Percentiles rank a stretch among this genome's conserved stretches.
phyloP scores from a whole-genome alignment of 2,888 invertebrate species.

The Synergus umbraculus region DNA sequence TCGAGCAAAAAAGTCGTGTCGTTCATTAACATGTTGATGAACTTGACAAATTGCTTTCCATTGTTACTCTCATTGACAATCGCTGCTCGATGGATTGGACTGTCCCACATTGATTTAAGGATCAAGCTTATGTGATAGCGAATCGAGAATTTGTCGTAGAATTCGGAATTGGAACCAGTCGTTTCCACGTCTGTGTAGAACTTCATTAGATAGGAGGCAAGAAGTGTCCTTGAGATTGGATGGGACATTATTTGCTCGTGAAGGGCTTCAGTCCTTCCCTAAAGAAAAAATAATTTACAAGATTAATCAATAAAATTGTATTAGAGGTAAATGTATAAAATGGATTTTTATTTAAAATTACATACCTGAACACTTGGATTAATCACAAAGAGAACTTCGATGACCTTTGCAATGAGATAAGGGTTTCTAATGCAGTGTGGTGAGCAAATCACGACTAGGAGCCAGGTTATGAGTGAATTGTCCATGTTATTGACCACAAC shows the following conservation, averaged over 20 bases:
- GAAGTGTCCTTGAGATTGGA: constrained; percentile 87
- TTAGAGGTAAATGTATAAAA: background rate
- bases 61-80: constrained; percentile 94
- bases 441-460: constrained; percentile 93
- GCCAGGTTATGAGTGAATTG: constrained; percentile 91
- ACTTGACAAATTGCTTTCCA: constrained; percentile 96
- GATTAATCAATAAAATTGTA: background rate
- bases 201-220: constrained; percentile 96
- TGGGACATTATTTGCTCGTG: constrained; percentile 92
- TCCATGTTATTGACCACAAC: constrained; percentile 88
- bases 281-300: constrained; percentile 36
- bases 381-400: constrained; percentile 92
- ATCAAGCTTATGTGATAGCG: constrained; percentile 98
- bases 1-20: constrained; percentile 98
- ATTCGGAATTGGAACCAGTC: constrained; percentile 98
- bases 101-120: constrained; percentile 97
- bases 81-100: constrained; percentile 90
- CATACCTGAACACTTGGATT: constrained; percentile 82
- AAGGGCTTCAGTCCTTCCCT: constrained; percentile 78
- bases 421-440: constrained; percentile 96
- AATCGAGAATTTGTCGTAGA: constrained; percentile 99
- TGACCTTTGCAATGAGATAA: constrained; percentile 96
- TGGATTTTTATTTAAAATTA: background rate
- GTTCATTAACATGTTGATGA: constrained; percentile 98
- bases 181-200: constrained; percentile 99